A percentile compares a stretch with the other conserved stretches of the same genome.
Conservation (phyloP, 2,888 invertebrate species). For the Epirrhoe alternata region DNA sequence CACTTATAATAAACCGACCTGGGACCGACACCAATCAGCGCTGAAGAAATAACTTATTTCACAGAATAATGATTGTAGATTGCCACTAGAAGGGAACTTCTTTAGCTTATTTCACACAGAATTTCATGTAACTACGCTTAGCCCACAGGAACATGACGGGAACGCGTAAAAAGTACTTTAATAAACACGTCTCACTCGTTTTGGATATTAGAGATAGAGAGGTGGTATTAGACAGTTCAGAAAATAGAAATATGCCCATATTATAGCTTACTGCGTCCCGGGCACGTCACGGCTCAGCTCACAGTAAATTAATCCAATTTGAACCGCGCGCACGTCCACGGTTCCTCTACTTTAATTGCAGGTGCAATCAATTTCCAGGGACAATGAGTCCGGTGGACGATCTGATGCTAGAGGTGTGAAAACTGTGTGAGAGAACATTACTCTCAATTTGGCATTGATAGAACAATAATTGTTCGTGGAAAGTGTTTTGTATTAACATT, state of each 20-base stretch:
- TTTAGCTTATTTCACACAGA: too few species aligned
- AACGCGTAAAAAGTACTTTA: too few species aligned
- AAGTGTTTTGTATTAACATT: neutral
- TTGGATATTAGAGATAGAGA: neutral
- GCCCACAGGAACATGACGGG: too few species aligned
- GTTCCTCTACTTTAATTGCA: conserved; percentile 57
- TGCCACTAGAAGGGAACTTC: neutral
- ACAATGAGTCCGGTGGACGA: conserved; percentile 38
- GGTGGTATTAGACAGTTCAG: neutral
- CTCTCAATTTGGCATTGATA: conserved; percentile 7
- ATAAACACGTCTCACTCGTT: too few species aligned
- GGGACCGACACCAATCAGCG: conserved; percentile 6
- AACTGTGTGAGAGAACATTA: conserved; percentile 27
- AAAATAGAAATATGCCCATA: neutral
- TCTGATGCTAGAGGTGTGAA: conserved; percentile 30
- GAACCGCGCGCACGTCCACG: conserved; percentile 30
- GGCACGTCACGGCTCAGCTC: conserved; percentile 4
- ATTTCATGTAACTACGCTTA: too few species aligned
- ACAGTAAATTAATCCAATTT: conserved; percentile 2
- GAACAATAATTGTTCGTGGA: neutral
- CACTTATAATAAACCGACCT: conserved; percentile 16
- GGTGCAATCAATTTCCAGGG: conserved; percentile 57
- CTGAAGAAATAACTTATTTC: neutral
- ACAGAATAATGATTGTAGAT: neutral
- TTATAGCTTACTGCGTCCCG: neutral